A percentile compares a stretch with the other conserved stretches of the same genome.
Conservation (phyloP, 2,113 vertebrate genomes). For the Hippocampus mohnikei region DNA sequence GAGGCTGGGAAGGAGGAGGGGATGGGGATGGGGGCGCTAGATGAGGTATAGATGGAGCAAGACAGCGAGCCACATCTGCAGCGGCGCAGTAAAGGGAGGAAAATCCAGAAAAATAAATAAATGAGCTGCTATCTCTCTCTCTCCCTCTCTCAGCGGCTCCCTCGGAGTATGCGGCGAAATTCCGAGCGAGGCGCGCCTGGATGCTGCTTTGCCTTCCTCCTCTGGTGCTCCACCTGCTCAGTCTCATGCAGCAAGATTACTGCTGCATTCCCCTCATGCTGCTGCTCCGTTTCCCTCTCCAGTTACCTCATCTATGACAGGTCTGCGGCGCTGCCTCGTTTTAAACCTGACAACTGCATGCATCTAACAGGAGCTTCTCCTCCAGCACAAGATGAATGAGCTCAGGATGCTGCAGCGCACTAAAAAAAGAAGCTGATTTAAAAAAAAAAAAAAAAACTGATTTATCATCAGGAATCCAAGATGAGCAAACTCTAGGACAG, state of each 20-base stretch:
- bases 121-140: constrained; percentile 58
- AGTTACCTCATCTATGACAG: constrained; percentile 36
- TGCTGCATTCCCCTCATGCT: constrained; percentile 59
- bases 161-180: constrained; percentile 11
- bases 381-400: constrained; percentile 14
- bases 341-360: constrained; percentile 37
- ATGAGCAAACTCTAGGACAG: constrained; percentile 48
- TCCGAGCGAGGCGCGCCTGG: neutral
- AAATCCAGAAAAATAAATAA: constrained; percentile 73
- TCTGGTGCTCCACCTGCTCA: constrained; percentile 58
- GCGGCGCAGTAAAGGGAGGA: constrained; percentile 64
- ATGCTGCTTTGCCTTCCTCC: constrained; percentile 25
- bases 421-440: constrained; percentile 62
- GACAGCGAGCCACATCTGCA: constrained; percentile 66
- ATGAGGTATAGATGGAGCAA: constrained; percentile 5
- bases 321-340: constrained; percentile 47
- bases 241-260: constrained; percentile 57
- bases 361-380: constrained; percentile 22
- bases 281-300: constrained; percentile 48
- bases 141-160: constrained; percentile 45
- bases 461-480: constrained; percentile 45
- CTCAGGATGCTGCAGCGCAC: constrained; percentile 46
- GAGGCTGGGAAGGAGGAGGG: constrained; percentile 16
- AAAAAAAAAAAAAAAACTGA: constrained; percentile 25
- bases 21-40: constrained; percentile 5